Conservation (phyloP, 2,113 vertebrate genomes). For the Alethe diademata region DNA sequence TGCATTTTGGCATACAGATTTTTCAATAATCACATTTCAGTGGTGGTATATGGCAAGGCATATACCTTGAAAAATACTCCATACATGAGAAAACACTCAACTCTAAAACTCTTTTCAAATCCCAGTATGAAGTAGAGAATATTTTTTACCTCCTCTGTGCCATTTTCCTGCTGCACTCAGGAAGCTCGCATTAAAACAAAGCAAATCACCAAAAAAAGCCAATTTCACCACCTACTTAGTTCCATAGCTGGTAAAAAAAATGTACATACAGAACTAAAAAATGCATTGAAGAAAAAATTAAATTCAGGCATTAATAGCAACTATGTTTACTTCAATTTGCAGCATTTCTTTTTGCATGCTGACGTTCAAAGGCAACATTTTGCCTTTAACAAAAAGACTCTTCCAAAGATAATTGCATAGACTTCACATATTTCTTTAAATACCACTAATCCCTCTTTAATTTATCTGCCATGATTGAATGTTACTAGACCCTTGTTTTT, state of each 20-base stretch:
- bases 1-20: background rate
- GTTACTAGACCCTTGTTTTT: background rate
- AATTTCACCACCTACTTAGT: background rate
- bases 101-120: background rate
- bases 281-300: background rate
- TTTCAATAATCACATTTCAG: slow-evolving; percentile 16
- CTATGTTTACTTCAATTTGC: background rate
- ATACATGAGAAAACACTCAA: background rate
- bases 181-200: background rate
- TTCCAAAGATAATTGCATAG: background rate
- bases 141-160: background rate
- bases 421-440: slow-evolving; percentile 12
- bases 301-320: background rate
- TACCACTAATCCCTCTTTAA: background rate
- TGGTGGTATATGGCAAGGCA: background rate
- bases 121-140: background rate
- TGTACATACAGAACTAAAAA: background rate
- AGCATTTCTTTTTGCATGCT: background rate
- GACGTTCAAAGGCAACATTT: background rate
- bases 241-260: background rate
- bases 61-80: background rate
- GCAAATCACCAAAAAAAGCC: background rate
- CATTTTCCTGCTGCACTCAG: background rate
- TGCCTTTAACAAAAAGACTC: background rate
- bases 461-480: background rate